Evolutionary conservation across 2,113 vertebrate genomes (phyloP).

Genomic region (Notiomystis cincta): DNA sequence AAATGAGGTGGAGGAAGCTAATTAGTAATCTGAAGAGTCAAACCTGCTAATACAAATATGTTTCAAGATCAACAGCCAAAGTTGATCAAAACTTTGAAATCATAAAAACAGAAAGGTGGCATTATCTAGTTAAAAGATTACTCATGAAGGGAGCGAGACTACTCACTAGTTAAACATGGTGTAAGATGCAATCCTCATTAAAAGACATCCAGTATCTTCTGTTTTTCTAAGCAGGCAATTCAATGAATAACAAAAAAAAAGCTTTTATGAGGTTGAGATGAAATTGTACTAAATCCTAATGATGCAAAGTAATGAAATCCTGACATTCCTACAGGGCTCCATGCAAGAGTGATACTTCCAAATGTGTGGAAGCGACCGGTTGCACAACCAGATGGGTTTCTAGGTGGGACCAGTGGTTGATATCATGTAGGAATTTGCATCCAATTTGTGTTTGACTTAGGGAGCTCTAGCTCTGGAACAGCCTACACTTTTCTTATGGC

Average conservation of each 20-base stretch:
- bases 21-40: conserved; percentile 71
- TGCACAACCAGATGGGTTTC: background rate
- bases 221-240: background rate
- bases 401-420: background rate
- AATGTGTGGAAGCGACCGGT: fast-evolving
- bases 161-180: conserved; percentile 5
- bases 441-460: background rate
- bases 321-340: background rate
- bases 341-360: background rate
- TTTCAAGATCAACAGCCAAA: conserved; percentile 44
- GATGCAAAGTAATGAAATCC: background rate
- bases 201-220: background rate
- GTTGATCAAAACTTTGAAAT: conserved; percentile 59
- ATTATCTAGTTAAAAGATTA: conserved; percentile 10
- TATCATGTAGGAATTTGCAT: background rate
- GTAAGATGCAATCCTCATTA: conserved; percentile 21
- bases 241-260: background rate
- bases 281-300: background rate
- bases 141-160: conserved; percentile 37
- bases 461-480: background rate
- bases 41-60: conserved; percentile 64
- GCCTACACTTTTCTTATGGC: background rate
- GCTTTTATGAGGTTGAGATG: background rate
- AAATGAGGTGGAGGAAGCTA: conserved; percentile 60
- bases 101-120: conserved; percentile 22